Percentiles rank a stretch among this genome's conserved stretches.
Evolutionary conservation across 2,113 vertebrate species (phyloP).

Genomic region (Cheilinus undulatus): DNA sequence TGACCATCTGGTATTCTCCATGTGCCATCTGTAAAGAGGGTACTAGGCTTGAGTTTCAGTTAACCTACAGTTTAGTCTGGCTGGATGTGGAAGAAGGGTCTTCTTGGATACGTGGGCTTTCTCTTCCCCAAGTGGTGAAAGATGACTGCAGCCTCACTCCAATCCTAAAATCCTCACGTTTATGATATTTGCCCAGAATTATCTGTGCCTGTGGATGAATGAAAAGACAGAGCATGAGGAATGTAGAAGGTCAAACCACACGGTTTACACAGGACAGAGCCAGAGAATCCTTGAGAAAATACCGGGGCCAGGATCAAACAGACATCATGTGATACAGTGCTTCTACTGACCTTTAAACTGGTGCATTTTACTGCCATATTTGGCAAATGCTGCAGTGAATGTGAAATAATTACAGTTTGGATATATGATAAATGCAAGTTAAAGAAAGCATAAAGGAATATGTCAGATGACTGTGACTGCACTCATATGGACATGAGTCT

Average conservation of each 20-base stretch:
- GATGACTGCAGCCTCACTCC: constrained; percentile 85
- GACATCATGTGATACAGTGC: constrained; percentile 72
- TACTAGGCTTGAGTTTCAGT: constrained; percentile 45
- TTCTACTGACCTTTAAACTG: constrained; percentile 77
- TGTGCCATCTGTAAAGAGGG: no score
- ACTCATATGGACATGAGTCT: no score
- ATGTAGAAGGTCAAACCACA: constrained; percentile 82
- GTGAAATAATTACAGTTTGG: no score
- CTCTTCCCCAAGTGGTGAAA: constrained; percentile 74
- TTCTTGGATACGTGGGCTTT: constrained; percentile 64
- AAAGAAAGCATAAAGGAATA: no score
- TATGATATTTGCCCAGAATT: constrained; percentile 89
- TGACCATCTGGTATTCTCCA: no score
- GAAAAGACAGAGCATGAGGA: constrained; percentile 89
- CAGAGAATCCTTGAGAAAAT: constrained; percentile 79
- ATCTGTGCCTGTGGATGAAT: constrained; percentile 90
- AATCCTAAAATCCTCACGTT: constrained; percentile 89
- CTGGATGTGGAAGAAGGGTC: constrained; percentile 45
- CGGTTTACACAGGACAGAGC: constrained; percentile 79
- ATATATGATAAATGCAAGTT: no score
- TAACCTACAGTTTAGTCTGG: constrained; percentile 32
- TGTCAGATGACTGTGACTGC: no score
- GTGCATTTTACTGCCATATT: no score
- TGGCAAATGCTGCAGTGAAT: no score
- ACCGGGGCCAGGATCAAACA: constrained; percentile 78